Evolutionary conservation across 2,888 invertebrate genomes (phyloP).

Genomic region (Parnassius apollo): DNA sequence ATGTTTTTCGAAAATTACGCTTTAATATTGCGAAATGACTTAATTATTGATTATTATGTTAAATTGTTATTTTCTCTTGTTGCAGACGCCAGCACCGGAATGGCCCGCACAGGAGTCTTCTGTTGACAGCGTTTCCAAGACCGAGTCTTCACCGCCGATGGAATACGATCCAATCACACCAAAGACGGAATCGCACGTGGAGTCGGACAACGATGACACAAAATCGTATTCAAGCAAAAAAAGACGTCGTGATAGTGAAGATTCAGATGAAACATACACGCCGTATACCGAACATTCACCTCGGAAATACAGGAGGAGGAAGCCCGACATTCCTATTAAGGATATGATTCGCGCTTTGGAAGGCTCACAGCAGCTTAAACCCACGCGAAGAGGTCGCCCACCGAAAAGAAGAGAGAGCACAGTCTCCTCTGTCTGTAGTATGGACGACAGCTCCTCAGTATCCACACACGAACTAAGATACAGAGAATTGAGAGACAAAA

Average conservation of each 20-base stretch:
- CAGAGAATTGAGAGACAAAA: constrained; percentile 86
- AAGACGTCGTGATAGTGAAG: constrained; percentile 59
- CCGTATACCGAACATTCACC: constrained; percentile 57
- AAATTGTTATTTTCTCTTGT: not conserved
- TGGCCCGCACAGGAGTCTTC: constrained; percentile 41
- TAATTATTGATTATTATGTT: no score
- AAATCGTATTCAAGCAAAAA: constrained; percentile 48
- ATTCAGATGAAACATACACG: constrained; percentile 70
- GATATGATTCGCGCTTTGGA: constrained; percentile 70
- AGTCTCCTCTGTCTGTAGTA: constrained; percentile 67
- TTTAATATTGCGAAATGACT: no score
- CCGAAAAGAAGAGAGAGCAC: constrained; percentile 76
- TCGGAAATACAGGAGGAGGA: constrained; percentile 60
- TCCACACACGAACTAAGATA: constrained; percentile 79
- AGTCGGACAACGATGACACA: constrained; percentile 63
- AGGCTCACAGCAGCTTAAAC: constrained; percentile 60
- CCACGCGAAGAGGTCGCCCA: constrained; percentile 77
- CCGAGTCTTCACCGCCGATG: constrained; percentile 46
- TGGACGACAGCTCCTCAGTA: constrained; percentile 63
- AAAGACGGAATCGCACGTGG: constrained; percentile 66
- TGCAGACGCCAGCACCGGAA: constrained; percentile 45
- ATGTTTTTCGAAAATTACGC: no score
- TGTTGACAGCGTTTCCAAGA: constrained; percentile 39
- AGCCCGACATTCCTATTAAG: constrained; percentile 63
- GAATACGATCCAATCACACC: constrained; percentile 68